Percentiles rank a stretch among this genome's conserved stretches.
phyloP scores from a whole-genome alignment of 2,797 vertebrate genomes.

The Botia almorhae region DNA sequence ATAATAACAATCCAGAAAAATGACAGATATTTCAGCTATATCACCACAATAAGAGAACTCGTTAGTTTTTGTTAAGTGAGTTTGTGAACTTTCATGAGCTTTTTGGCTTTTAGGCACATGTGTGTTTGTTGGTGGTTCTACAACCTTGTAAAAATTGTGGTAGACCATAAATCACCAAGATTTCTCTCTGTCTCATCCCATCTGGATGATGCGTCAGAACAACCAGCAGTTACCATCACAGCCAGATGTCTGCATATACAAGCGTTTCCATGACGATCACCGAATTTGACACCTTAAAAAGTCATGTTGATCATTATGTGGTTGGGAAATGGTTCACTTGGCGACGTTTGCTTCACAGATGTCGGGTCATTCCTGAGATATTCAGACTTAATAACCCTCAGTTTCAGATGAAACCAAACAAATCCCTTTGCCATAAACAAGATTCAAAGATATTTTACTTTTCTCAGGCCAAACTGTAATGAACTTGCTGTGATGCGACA shows the following conservation, averaged over 20 bases:
- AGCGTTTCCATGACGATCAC: conserved; percentile 20
- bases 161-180: too few species aligned
- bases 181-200: too few species aligned
- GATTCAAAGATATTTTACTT: neutral
- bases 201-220: too few species aligned
- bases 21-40: too few species aligned
- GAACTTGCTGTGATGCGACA: conserved; percentile 8
- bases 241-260: conserved; percentile 40
- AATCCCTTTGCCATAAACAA: conserved; percentile 28
- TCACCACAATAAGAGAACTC: too few species aligned
- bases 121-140: neutral
- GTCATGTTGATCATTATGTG: conserved; percentile 39
- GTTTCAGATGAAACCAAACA: conserved; percentile 19
- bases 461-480: conserved; percentile 3
- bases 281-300: conserved; percentile 24
- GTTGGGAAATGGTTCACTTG: conserved; percentile 46
- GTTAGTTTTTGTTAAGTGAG: too few species aligned
- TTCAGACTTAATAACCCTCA: conserved; percentile 28
- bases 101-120: neutral
- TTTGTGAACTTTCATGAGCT: neutral
- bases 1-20: too few species aligned
- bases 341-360: conserved; percentile 25
- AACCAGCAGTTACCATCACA: conserved; percentile 15
- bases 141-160: too few species aligned
- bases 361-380: conserved; percentile 6